Conservation (phyloP, 1,140 invertebrate species). For the Ostrea edulis region DNA sequence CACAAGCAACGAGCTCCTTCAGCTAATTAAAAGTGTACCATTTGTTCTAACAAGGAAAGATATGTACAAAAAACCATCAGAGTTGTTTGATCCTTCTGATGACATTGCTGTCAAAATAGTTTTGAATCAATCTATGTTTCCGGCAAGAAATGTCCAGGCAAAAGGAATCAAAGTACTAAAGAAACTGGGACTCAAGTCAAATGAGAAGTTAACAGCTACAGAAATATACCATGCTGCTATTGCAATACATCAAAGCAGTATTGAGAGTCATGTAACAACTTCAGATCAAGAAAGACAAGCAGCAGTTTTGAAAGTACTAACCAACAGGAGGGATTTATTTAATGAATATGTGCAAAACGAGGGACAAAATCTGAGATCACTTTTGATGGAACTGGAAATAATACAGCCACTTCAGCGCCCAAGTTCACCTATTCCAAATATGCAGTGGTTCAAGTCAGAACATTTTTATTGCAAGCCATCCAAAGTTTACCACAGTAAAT, state of each 20-base stretch:
- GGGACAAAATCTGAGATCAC: not conserved
- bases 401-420: not conserved
- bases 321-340: not conserved
- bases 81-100: slow-evolving; percentile 5
- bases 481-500: not conserved
- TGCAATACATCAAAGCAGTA: not conserved
- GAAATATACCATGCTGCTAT: not conserved
- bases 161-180: not conserved
- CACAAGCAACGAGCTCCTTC: not conserved
- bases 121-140: not conserved
- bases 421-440: not conserved
- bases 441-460: not conserved
- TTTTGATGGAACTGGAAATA: not conserved
- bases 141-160: not conserved
- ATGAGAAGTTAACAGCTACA: not conserved
- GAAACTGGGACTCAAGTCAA: slow-evolving; percentile 4
- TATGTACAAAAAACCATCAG: not conserved
- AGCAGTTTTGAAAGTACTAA: not conserved
- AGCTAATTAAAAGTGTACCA: not conserved
- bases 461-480: slow-evolving; percentile 8
- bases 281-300: not conserved
- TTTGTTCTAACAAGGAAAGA: not conserved
- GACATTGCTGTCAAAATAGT: not conserved
- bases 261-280: not conserved
- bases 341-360: not conserved